Percentiles rank a stretch among this genome's conserved stretches.
Conservation (phyloP, 2,113 vertebrate species). For the Odocoileus hemionus region DNA sequence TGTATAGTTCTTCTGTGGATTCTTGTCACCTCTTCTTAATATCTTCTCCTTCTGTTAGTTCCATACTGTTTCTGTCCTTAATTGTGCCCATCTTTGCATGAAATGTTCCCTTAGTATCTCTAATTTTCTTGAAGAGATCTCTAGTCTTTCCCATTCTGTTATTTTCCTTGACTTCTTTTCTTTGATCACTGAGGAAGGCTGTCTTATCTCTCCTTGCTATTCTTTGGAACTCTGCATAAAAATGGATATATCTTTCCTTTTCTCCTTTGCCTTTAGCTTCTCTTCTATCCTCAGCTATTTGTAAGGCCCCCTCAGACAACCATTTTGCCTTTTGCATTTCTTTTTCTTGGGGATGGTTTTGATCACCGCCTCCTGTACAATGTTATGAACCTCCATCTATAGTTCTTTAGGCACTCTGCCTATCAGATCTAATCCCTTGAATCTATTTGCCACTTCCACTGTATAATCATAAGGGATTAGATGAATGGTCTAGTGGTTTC, state of each 20-base stretch:
- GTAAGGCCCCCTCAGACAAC: neutral
- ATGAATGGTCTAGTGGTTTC: neutral
- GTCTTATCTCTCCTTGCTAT: neutral
- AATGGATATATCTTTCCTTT: neutral
- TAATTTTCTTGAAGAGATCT: neutral
- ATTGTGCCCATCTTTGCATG: neutral
- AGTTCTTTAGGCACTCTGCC: neutral
- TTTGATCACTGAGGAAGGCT: neutral
- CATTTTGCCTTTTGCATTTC: neutral
- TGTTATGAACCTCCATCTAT: neutral
- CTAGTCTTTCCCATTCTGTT: neutral
- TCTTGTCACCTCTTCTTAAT: neutral
- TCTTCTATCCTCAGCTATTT: neutral
- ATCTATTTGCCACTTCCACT: neutral
- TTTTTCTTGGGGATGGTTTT: neutral
- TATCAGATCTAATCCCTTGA: neutral
- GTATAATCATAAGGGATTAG: neutral
- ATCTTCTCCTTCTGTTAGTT: neutral
- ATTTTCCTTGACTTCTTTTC: neutral
- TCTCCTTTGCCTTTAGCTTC: neutral
- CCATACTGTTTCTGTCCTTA: neutral
- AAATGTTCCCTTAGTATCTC: neutral
- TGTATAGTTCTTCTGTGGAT: neutral
- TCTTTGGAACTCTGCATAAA: neutral
- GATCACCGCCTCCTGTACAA: neutral